These are phyloP conservation scores for Gastrophysa polygoni DNA, from an alignment of 2,888 invertebrate species.

Conservation along the genomic window DNA sequence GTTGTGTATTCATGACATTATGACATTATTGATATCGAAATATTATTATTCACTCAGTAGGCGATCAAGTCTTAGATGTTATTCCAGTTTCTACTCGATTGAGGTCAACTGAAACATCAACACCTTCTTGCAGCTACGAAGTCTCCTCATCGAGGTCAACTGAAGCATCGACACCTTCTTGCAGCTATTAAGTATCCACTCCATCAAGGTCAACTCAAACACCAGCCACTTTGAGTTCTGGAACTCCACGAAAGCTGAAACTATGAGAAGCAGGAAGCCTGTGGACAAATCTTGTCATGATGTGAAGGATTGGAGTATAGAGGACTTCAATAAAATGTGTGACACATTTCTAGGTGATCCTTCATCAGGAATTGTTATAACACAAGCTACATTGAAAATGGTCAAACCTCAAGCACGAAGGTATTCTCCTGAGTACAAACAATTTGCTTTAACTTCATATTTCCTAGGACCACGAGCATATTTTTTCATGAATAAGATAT, in stretches of 20 bases:
- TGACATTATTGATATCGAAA: no score
- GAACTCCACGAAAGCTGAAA: constrained; percentile 4
- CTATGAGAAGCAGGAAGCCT: no score
- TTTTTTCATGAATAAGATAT: constrained; percentile 14
- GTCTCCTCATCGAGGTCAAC: neutral
- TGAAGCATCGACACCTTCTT: no score
- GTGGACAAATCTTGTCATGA: no score
- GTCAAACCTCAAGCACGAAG: constrained; percentile 12
- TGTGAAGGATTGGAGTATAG: no score
- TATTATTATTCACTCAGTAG: neutral
- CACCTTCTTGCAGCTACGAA: no score
- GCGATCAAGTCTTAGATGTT: no score
- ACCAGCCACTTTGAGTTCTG: constrained; percentile 3
- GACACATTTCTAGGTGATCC: constrained; percentile 10
- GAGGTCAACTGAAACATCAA: no score
- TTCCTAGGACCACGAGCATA: constrained; percentile 21
- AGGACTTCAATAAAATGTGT: no score
- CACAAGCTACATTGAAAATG: constrained; percentile 4
- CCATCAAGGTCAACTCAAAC: no score
- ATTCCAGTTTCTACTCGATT: no score
- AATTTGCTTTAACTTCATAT: constrained; percentile 19
- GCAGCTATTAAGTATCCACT: neutral
- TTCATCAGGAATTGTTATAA: constrained; percentile 12
- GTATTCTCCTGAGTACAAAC: constrained; percentile 18
- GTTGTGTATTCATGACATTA: no score